phyloP scores from a whole-genome alignment of 2,113 vertebrate genomes.

The Chascanopsetta lugubris region DNA sequence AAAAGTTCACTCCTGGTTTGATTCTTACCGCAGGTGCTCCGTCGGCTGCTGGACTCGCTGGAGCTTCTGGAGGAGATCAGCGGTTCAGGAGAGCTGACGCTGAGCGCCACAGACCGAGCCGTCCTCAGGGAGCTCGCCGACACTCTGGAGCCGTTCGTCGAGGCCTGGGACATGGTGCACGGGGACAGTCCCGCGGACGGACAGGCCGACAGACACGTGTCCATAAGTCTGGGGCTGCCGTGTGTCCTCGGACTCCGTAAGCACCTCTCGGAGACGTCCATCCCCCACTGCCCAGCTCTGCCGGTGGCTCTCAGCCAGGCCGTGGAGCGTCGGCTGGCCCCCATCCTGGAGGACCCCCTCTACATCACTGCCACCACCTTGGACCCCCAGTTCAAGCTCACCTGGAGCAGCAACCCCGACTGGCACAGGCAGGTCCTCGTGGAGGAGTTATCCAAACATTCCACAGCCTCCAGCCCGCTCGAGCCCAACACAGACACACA shows the following conservation, averaged over 20 bases:
- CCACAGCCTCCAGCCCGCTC: constrained; percentile 51
- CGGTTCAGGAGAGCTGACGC: constrained; percentile 74
- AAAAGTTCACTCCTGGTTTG: neutral
- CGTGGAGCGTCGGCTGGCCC: constrained; percentile 73
- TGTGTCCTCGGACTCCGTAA: constrained; percentile 83
- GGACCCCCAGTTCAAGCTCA: constrained; percentile 86
- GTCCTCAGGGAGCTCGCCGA: constrained; percentile 79
- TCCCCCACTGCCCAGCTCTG: constrained; percentile 76
- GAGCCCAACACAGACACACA: constrained; percentile 70
- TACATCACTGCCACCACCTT: constrained; percentile 81
- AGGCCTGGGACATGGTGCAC: constrained; percentile 84
- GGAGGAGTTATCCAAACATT: constrained; percentile 80
- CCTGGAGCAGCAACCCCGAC: constrained; percentile 83
- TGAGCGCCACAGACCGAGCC: constrained; percentile 71
- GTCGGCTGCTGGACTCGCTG: constrained; percentile 79
- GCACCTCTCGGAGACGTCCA: constrained; percentile 79
- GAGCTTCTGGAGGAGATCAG: constrained; percentile 83
- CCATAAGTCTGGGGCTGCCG: constrained; percentile 81
- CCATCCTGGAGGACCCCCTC: constrained; percentile 81
- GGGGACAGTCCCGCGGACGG: constrained; percentile 68
- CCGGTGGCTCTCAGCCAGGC: constrained; percentile 75
- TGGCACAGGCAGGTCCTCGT: constrained; percentile 82
- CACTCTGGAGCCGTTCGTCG: constrained; percentile 81
- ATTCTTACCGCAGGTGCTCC: constrained; percentile 65
- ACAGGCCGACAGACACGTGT: constrained; percentile 78